phyloP scores from a whole-genome alignment of 2,797 vertebrate genomes.

The Anguilla marmorata region DNA sequence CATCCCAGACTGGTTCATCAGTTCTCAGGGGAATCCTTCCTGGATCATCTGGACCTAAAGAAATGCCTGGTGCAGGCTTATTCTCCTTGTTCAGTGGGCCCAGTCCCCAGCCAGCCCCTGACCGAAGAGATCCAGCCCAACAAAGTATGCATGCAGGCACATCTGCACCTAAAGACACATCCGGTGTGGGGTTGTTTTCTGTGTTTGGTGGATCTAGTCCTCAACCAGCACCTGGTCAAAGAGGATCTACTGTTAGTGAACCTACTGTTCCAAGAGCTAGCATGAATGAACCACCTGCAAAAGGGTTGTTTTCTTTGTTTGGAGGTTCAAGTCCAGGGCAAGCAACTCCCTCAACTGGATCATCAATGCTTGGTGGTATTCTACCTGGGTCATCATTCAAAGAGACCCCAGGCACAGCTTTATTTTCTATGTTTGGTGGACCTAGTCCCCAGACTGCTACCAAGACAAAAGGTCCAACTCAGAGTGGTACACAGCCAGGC shows the following conservation, averaged over 20 bases:
- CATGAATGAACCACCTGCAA: conserved; percentile 62
- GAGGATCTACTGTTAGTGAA: conserved; percentile 42
- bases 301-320: conserved; percentile 69
- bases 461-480: conserved; percentile 42
- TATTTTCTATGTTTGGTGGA: conserved; percentile 85
- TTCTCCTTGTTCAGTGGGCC: conserved; percentile 84
- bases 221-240: conserved; percentile 59
- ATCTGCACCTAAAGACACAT: conserved; percentile 62
- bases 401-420: conserved; percentile 60
- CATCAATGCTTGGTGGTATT: conserved; percentile 57
- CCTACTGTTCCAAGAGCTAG: conserved; percentile 40
- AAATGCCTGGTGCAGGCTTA: conserved; percentile 69
- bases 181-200: conserved; percentile 71
- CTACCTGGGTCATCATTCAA: conserved; percentile 51
- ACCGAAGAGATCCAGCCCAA: conserved; percentile 50
- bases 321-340: conserved; percentile 55
- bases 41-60: conserved; percentile 65
- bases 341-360: conserved; percentile 55
- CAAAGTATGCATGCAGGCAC: conserved; percentile 49
- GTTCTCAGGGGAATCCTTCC: conserved; percentile 71
- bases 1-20: conserved; percentile 19
- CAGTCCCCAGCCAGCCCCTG: conserved; percentile 53
- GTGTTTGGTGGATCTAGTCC: conserved; percentile 66
- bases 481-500: conserved; percentile 50
- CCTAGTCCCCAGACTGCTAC: conserved; percentile 57